phyloP scores from a whole-genome alignment of 2,888 invertebrate genomes.

The Tachina fera region DNA sequence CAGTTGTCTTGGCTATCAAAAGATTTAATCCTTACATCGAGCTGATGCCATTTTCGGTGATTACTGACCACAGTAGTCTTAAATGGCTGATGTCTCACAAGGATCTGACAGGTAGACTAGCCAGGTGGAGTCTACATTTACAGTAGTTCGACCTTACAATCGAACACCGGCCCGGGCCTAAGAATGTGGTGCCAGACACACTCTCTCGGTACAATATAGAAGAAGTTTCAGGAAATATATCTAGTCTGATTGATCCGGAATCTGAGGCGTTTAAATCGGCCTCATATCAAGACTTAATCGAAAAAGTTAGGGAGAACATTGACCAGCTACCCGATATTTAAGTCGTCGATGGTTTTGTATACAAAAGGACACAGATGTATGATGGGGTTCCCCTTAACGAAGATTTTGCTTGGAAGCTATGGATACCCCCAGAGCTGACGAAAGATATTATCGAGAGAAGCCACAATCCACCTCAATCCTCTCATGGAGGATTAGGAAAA shows the following conservation, averaged over 20 bases:
- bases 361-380: neutral
- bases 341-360: no score
- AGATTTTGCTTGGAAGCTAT: neutral
- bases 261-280: neutral
- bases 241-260: neutral
- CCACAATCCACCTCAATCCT: neutral
- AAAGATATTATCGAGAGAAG: neutral
- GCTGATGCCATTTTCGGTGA: constrained; percentile 3
- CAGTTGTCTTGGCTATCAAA: neutral
- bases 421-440: neutral
- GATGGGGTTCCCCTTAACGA: neutral
- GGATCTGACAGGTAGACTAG: neutral
- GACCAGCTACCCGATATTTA: no score
- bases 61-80: no score
- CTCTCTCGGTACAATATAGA: neutral
- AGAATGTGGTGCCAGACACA: no score
- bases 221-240: neutral
- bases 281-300: no score
- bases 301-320: no score
- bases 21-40: neutral
- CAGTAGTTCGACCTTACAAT: neutral
- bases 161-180: neutral
- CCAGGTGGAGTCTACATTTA: neutral
- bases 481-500: neutral
- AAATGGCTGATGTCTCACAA: neutral